Base-by-base conservation (phyloP, 2,113 vertebrate genomes). In the Corvus cornix region DNA sequence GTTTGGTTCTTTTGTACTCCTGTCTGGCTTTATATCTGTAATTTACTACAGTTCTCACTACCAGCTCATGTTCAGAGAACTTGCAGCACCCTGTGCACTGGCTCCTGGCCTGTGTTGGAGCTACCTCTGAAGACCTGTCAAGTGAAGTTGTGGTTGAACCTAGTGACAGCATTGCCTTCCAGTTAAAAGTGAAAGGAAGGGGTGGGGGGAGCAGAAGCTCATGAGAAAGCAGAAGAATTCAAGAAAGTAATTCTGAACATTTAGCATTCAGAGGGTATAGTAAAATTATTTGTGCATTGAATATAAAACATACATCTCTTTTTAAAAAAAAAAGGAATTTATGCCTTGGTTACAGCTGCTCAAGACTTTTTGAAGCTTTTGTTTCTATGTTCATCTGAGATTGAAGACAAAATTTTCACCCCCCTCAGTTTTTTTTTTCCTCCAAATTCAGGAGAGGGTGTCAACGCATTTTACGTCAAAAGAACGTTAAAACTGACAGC, bases 401-500 rank as follows among this genome's bases (percentile, higher is more conserved):
- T 13, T 16, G 51, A 80, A 70, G 86, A 39, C 55, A 56, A 74
- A 90, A 31, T 6, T 46, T 30, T 24, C 41, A 73, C 56, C 31
- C 41, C 2, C 12, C n/a, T 28, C 51, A 72, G 56, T 33, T 60
- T 11, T 44, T 27, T 48, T 51, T 68, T 41, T 41, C 18, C 31
- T 24, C 51, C 28, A 14, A 48, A 48, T 56, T 91, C 18, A 23
- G 18, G 18, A 21, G 43, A 39, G 27, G 3, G 7, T 73, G 69
- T 90, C 46, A 51, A 37, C 74, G 76, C 8, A 0, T 90, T 89
- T 95, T 68, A 64, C 19, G 8, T 88, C 28, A 80, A 49, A 69
- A 86, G 58, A 90, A 33, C 90, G 80, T 83, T 28, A 55, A 92
- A 92, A 44, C 55, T 75, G 86, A 89, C 95, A 95, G 86, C 35